Evolutionary conservation across 1,140 invertebrate genomes (phyloP), one percentile per base, ranked within the genome.

Genomic region (Wiebesia pumilae): DNA sequence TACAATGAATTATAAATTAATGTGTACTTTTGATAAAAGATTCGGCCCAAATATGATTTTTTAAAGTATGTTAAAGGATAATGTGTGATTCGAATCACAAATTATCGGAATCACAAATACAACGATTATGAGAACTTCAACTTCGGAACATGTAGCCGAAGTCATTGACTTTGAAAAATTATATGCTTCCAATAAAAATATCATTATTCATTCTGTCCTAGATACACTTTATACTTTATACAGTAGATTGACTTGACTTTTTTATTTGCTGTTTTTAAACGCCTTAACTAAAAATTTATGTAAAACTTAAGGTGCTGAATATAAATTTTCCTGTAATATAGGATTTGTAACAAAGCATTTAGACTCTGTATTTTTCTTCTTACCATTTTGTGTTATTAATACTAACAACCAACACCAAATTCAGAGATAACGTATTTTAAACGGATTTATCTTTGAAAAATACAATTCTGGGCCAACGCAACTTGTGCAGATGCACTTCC

Each of bases 391-490:
- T 47, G 30, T 47, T n/a, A 35, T 73, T 7, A 81, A n/a, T 35
- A 47, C 40, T 69, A 86, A 77, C 79, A 75, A 51, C 65, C 0
- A 75, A 73, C 33, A 80, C 19, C n/a, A 85, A 71, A 81, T 47
- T 86, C 47, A 21, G 35, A 40, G 9, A 40, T 78, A 69, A 82
- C 47, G 65, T 9, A 81, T 16, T 75, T 81, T 81, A 27, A 82
- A 81, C 47, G 27, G 27, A 83, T 83, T 83, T 54, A 88, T 82
- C 73, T 87, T 87, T 83, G 73, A 88, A 89, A 89, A 89, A 88
- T 89, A 88, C 83, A 88, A 84, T 89, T 88, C 24, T 75, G 87
- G 83, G 85, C 81, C 81, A 89, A 86, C 87, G 78, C 85, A 84
- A 62, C 69, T 88, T 87, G 75, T 87, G 69, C 84, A 86, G 33